A percentile compares a stretch with the other conserved stretches of the same genome.
These are phyloP conservation scores for Mimas tiliae DNA, from an alignment of 2,888 invertebrate genomes.

Conservation along the genomic window DNA sequence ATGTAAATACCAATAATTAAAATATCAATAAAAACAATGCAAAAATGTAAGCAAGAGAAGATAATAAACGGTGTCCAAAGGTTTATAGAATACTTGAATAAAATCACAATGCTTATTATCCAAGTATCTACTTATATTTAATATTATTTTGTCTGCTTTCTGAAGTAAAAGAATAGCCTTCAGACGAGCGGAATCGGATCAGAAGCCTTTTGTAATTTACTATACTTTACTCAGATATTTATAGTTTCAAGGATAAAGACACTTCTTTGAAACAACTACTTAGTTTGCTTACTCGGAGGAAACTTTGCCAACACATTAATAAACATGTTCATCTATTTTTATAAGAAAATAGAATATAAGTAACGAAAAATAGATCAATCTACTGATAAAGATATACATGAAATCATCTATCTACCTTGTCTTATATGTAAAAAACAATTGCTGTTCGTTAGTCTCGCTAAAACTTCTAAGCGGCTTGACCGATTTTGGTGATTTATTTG, in stretches of 20 bases:
- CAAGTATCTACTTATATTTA: not conserved
- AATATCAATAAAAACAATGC: not conserved
- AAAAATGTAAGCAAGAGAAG: not conserved
- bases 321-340: not conserved
- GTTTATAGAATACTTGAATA: not conserved
- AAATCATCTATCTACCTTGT: too few species aligned
- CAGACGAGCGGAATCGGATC: constrained; percentile 41
- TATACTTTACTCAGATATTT: constrained; percentile 43
- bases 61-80: not conserved
- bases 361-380: not conserved
- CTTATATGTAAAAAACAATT: too few species aligned
- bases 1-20: not conserved
- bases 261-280: constrained; percentile 3
- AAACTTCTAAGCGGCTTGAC: too few species aligned
- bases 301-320: not conserved
- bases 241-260: constrained; percentile 44
- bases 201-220: constrained; percentile 51
- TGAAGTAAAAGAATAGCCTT: constrained; percentile 9
- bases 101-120: not conserved
- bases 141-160: constrained; percentile 3
- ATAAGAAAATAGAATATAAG: not conserved
- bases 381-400: too few species aligned
- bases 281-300: not conserved
- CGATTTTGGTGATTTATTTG: too few species aligned
- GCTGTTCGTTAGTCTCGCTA: too few species aligned